Percentiles rank a stretch among this genome's conserved stretches.
Evolutionary conservation across 2,113 vertebrate species (phyloP).

Genomic region (Micronycteris hirsuta): DNA sequence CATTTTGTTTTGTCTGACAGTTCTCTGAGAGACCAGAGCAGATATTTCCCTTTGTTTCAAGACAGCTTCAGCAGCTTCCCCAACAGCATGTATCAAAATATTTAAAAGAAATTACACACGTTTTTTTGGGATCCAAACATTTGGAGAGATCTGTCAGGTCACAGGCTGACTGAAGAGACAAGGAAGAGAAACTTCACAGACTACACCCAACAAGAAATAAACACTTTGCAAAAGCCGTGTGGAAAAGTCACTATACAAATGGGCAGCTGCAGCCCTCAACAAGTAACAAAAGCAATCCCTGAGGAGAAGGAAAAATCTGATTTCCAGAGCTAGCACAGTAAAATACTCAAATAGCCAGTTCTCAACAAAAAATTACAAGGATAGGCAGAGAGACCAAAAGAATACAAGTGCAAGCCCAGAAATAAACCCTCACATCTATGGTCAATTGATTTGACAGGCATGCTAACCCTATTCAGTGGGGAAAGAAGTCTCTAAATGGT

Average conservation of each 20-base stretch:
- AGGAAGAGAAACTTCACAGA: neutral
- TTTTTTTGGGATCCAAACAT: neutral
- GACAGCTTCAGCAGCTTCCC: neutral
- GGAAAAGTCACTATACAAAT: neutral
- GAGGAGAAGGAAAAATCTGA: neutral
- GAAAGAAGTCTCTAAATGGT: too few relatives aligned
- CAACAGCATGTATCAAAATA: neutral
- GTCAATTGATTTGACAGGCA: neutral
- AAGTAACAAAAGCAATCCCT: neutral
- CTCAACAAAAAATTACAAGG: neutral
- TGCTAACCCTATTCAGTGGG: neutral
- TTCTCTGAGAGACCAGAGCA: neutral
- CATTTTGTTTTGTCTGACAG: neutral
- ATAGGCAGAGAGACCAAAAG: neutral
- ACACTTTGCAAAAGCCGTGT: neutral
- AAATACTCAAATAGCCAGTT: neutral
- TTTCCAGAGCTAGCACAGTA: neutral
- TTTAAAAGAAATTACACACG: neutral
- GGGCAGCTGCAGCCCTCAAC: neutral
- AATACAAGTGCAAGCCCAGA: neutral
- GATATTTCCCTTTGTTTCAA: neutral
- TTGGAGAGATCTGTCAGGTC: neutral
- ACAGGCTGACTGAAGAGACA: neutral
- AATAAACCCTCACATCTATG: neutral
- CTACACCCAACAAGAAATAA: neutral